phyloP scores from a whole-genome alignment of 2,113 vertebrate species.

The Eidolon helvum region DNA sequence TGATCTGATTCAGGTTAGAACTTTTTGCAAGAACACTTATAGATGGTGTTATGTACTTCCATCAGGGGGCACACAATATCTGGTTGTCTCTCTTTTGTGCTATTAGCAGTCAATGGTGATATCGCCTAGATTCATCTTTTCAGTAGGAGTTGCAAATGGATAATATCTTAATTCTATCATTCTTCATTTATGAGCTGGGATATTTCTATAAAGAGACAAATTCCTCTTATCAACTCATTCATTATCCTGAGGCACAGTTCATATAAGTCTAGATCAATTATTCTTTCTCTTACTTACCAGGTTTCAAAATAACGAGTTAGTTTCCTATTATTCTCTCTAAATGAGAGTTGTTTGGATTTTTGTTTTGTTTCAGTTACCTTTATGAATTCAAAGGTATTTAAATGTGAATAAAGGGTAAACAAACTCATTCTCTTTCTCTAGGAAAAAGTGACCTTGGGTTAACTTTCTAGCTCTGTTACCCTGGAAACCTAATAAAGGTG shows the following conservation, averaged over 20 bases:
- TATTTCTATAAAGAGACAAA: conserved; percentile 7
- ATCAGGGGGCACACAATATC: background rate
- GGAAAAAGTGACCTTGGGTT: conserved; percentile 43
- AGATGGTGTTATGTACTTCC: background rate
- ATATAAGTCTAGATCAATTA: background rate
- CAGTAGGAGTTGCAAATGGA: background rate
- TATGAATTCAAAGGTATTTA: background rate
- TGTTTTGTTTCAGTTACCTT: background rate
- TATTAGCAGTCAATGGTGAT: background rate
- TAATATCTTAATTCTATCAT: background rate
- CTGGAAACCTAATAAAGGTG: conserved; percentile 70
- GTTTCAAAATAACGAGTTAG: conserved; percentile 11
- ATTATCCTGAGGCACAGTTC: background rate
- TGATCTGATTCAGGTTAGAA: background rate
- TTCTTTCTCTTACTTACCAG: background rate
- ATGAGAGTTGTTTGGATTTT: background rate
- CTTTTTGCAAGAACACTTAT: background rate
- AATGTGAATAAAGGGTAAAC: conserved; percentile 34
- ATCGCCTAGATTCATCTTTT: conserved; percentile 3
- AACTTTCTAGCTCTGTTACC: conserved; percentile 57
- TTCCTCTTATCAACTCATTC: background rate
- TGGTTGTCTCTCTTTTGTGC: background rate
- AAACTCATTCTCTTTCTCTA: background rate
- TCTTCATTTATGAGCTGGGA: background rate
- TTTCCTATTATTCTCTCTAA: background rate